Percentiles rank a stretch among this genome's conserved stretches.
Conservation (phyloP, 1,140 invertebrate genomes). For the Zaprionus nigranus region DNA sequence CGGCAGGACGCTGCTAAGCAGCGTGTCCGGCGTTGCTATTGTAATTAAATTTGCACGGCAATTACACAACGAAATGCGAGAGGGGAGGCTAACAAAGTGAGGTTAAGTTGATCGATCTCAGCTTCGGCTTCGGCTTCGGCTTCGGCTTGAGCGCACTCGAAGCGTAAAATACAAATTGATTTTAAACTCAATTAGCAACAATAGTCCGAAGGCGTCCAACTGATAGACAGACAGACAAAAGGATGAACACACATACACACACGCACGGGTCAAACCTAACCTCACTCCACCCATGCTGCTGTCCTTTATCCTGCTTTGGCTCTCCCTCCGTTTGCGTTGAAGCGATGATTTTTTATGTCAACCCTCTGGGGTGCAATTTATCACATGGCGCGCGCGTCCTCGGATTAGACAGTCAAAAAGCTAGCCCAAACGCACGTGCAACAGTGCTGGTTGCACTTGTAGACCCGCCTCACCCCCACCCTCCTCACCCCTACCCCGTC, state of each 20-base stretch:
- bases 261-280: not conserved
- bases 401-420: conserved; percentile 84
- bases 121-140: not conserved
- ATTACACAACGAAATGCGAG: conserved; percentile 68
- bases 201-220: conserved; percentile 49
- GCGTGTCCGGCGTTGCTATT: conserved; percentile 46
- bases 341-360: conserved; percentile 81
- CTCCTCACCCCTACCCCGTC: not conserved
- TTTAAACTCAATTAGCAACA: conserved; percentile 84
- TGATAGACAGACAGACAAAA: conserved; percentile 39
- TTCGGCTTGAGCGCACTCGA: not conserved
- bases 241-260: not conserved
- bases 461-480: conserved; percentile 10
- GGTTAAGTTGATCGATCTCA: conserved; percentile 28
- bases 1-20: conserved; percentile 25
- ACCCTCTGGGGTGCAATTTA: conserved; percentile 84
- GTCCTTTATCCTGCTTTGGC: not conserved
- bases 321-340: not conserved
- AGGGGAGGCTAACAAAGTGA: not conserved
- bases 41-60: conserved; percentile 84
- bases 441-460: conserved; percentile 47
- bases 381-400: conserved; percentile 67
- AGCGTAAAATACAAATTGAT: conserved; percentile 83
- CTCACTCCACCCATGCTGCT: conserved; percentile 2
- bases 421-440: conserved; percentile 66